A percentile compares a stretch with the other conserved stretches of the same genome.
These are phyloP conservation scores for Oreocharis arfaki DNA, from an alignment of 2,113 vertebrate genomes.

Conservation along the genomic window DNA sequence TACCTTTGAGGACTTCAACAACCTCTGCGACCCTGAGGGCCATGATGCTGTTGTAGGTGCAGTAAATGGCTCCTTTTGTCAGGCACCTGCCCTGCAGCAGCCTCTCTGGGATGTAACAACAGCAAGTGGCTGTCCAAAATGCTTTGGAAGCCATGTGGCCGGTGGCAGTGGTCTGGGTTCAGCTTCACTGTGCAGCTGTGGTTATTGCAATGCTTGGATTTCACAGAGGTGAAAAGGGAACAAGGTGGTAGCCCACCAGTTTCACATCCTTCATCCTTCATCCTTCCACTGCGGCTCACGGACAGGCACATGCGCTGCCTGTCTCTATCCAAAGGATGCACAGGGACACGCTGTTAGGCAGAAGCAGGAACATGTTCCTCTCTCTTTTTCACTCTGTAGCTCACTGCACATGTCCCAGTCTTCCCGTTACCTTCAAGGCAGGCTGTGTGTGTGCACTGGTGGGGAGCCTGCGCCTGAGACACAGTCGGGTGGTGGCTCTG, in stretches of 20 bases:
- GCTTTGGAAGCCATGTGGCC: neutral
- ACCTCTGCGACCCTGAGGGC: neutral
- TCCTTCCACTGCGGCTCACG: fast-evolving
- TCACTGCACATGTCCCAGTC: fast-evolving
- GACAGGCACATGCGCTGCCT: fast-evolving
- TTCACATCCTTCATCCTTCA: neutral
- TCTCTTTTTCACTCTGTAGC: neutral
- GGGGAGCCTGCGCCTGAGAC: neutral
- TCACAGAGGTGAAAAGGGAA: neutral
- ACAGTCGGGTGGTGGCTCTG: fast-evolving
- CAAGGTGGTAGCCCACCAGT: neutral
- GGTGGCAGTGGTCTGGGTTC: neutral
- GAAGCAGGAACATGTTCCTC: neutral
- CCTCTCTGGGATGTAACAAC: no score
- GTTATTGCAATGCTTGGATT: neutral
- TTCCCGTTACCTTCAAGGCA: fast-evolving
- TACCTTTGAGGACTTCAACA: neutral
- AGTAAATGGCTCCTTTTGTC: neutral
- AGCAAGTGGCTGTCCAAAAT: neutral
- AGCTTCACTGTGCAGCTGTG: neutral
- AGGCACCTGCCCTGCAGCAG: neutral
- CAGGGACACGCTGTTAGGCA: neutral
- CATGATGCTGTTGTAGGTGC: fast-evolving
- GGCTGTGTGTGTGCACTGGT: neutral
- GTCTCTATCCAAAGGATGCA: no score